phyloP scores from a whole-genome alignment of 2,888 invertebrate genomes.

The Itoplectis maculator region DNA sequence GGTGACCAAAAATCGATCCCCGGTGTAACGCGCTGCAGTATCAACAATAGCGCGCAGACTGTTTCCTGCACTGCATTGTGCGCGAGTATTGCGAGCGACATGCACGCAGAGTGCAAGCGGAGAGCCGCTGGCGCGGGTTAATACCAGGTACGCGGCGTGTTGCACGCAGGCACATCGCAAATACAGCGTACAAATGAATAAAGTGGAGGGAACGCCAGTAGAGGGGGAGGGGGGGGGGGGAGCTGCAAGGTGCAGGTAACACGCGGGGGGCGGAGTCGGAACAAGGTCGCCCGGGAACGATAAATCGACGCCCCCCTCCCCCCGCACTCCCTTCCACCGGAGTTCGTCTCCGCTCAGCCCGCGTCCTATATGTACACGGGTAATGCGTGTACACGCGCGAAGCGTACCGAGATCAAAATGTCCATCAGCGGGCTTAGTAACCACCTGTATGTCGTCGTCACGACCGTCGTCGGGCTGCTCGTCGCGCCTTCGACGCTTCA shows the following conservation, averaged over 20 bases:
- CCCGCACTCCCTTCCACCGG: no score
- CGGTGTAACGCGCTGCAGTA: not conserved
- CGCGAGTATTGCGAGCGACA: not conserved
- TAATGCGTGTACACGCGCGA: slow-evolving; percentile 70
- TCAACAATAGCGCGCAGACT: not conserved
- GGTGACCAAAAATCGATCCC: not conserved
- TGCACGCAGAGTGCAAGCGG: not conserved
- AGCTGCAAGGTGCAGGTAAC: slow-evolving; percentile 20
- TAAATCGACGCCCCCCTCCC: slow-evolving; percentile 71
- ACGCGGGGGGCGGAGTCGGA: slow-evolving; percentile 35
- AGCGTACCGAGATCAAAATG: slow-evolving; percentile 72
- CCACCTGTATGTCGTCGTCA: slow-evolving; percentile 67
- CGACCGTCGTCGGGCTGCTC: slow-evolving; percentile 62
- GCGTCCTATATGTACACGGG: slow-evolving; percentile 68
- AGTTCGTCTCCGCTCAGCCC: slow-evolving; percentile 49
- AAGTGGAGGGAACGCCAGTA: slow-evolving; percentile 10
- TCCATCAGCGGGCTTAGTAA: slow-evolving; percentile 71
- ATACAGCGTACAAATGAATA: slow-evolving; percentile 8
- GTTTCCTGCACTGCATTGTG: not conserved
- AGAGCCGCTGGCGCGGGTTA: not conserved
- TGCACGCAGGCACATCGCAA: not conserved
- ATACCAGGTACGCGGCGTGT: not conserved
- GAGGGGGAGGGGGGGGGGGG: not conserved
- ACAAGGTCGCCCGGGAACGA: slow-evolving; percentile 62
- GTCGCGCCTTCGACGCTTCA: slow-evolving; percentile 61